Conservation (phyloP, 1,140 invertebrate genomes). For the Macrosteles quadrilineatus region DNA sequence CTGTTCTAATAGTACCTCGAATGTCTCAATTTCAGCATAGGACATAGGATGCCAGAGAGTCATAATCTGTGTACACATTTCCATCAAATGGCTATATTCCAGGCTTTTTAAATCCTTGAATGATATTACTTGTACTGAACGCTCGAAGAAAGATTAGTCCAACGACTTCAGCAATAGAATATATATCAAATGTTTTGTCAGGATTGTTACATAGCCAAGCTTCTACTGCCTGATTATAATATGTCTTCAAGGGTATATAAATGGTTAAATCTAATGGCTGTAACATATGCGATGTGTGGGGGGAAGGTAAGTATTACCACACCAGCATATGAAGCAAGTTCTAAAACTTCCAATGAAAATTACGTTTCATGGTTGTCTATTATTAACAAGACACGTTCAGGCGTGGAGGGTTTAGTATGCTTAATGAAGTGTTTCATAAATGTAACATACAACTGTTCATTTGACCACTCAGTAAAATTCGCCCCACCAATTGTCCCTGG, state of each 20-base stretch:
- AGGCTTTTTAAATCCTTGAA: neutral
- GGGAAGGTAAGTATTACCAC: neutral
- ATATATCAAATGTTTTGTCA: neutral
- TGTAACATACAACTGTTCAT: neutral
- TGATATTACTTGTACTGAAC: neutral
- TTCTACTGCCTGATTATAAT: neutral
- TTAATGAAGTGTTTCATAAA: neutral
- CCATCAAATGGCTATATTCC: neutral
- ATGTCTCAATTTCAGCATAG: too few species aligned
- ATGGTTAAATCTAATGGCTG: too few species aligned
- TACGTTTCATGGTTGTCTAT: constrained; percentile 6
- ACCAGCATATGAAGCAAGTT: neutral
- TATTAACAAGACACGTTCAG: neutral
- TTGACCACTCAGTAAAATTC: neutral
- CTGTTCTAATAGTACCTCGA: neutral
- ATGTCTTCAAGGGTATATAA: neutral
- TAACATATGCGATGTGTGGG: too few species aligned
- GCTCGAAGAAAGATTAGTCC: neutral
- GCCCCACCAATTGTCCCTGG: neutral
- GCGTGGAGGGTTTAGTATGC: neutral
- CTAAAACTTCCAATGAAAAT: neutral
- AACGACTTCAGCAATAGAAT: neutral
- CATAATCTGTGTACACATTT: neutral
- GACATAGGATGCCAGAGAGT: neutral
- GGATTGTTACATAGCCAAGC: neutral